phyloP scores from a whole-genome alignment of 2,797 vertebrate species.

The Galagoides demidoff region DNA sequence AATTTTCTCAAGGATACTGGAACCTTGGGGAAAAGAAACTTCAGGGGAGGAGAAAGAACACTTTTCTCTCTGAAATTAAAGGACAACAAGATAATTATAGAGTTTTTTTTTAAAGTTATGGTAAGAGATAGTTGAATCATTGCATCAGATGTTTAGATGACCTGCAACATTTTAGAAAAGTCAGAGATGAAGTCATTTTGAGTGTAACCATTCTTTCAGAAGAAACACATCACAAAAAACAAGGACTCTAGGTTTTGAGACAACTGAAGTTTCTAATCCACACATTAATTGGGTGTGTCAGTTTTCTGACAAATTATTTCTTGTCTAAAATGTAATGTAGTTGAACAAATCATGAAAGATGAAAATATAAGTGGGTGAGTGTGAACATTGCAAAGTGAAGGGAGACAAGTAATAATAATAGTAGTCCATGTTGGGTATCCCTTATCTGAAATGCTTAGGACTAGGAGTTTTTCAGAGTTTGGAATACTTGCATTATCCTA shows the following conservation, averaged over 20 bases:
- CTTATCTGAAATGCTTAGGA: background rate
- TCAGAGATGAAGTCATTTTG: constrained; percentile 44
- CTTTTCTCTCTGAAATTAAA: constrained; percentile 48
- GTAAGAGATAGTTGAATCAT: background rate
- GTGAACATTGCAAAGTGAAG: background rate
- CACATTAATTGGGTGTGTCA: background rate
- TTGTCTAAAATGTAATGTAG: background rate
- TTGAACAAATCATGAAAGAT: background rate
- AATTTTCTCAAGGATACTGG: constrained; percentile 41
- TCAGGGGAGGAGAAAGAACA: background rate
- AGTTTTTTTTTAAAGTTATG: background rate
- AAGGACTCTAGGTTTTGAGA: background rate
- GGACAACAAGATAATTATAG: constrained; percentile 15
- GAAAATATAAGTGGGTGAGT: background rate
- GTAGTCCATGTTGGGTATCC: background rate
- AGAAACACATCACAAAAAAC: background rate
- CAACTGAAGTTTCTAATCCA: background rate
- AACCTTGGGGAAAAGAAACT: background rate
- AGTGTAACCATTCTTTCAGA: background rate
- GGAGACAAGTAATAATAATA: background rate
- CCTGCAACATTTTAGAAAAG: background rate
- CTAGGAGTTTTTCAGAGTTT: background rate
- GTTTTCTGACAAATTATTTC: constrained; percentile 1
- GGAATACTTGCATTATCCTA: background rate
- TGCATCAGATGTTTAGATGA: constrained; percentile 32